Conservation (phyloP, 2,888 invertebrate species). For the Thera obeliscata region DNA sequence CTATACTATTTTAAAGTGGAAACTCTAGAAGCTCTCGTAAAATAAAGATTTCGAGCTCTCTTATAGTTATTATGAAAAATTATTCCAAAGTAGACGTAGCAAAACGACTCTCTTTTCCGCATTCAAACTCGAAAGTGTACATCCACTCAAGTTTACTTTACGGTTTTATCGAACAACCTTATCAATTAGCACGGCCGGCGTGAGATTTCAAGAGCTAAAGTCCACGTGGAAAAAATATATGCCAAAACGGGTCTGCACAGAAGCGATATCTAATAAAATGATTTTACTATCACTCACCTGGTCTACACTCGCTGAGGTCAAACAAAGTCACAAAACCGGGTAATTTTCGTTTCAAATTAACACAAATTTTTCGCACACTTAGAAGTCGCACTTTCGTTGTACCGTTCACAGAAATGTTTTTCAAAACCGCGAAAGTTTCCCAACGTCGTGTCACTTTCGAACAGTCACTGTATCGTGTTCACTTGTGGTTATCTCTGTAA, state of each 20-base stretch:
- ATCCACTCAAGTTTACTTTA: slow-evolving; percentile 7
- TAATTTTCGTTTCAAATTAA: slow-evolving; percentile 27
- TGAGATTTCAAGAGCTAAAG: slow-evolving; percentile 25
- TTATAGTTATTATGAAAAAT: no score
- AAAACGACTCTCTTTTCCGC: background rate
- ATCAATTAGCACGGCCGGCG: slow-evolving; percentile 34
- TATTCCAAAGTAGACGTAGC: no score
- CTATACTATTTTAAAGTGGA: no score
- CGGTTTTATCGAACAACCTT: slow-evolving; percentile 29
- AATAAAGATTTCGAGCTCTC: no score
- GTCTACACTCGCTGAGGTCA: slow-evolving; percentile 31
- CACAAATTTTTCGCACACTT: slow-evolving; percentile 43
- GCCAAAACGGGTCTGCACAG: slow-evolving; percentile 31
- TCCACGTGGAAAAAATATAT: slow-evolving; percentile 33
- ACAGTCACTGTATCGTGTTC: slow-evolving; percentile 74
- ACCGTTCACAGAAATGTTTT: slow-evolving; percentile 64
- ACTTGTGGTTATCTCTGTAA: slow-evolving; percentile 79
- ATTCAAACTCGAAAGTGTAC: background rate
- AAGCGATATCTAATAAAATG: slow-evolving; percentile 38
- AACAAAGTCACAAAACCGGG: slow-evolving; percentile 32
- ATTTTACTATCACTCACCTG: slow-evolving; percentile 51
- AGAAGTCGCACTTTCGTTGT: slow-evolving; percentile 58
- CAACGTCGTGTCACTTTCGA: slow-evolving; percentile 78
- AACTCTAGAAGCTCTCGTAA: no score
- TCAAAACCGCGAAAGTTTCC: slow-evolving; percentile 75